phyloP scores from a whole-genome alignment of 1,140 invertebrate species.

The Caenorhabditis inopinata region DNA sequence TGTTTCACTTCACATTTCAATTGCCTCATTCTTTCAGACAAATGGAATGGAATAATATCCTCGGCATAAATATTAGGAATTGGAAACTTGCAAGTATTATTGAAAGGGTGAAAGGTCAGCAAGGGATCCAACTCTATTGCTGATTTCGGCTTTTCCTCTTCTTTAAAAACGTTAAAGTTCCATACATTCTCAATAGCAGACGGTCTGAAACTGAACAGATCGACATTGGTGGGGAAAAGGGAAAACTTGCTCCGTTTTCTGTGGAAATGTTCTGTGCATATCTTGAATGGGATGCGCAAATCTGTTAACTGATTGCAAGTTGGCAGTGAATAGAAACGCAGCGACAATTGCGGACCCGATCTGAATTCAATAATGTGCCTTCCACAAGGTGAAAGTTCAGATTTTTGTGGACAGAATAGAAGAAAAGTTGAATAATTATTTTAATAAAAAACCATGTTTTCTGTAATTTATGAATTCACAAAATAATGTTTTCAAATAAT shows the following conservation, averaged over 20 bases:
- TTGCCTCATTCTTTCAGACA: slow-evolving; percentile 18
- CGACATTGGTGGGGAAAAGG: neutral
- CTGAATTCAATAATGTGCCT: too few relatives aligned
- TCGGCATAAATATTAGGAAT: neutral
- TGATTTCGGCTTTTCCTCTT: neutral
- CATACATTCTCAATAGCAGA: neutral
- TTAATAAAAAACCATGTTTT: too few relatives aligned
- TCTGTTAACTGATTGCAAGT: neutral
- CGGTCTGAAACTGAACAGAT: neutral
- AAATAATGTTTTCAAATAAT: too few relatives aligned
- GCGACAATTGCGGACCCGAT: neutral
- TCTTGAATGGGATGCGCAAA: neutral
- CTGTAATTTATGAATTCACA: too few relatives aligned
- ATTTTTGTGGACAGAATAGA: too few relatives aligned
- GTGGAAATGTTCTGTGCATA: neutral
- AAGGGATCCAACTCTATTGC: slow-evolving; percentile 1
- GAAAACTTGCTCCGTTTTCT: neutral
- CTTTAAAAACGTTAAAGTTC: neutral
- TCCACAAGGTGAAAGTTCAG: too few relatives aligned
- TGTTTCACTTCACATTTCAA: slow-evolving; percentile 27
- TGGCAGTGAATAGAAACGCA: slow-evolving; percentile 4
- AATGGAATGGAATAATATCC: slow-evolving; percentile 25
- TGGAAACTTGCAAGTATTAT: slow-evolving; percentile 40
- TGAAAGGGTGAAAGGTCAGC: slow-evolving; percentile 26
- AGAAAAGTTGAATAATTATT: too few relatives aligned